Evolutionary conservation across 2,113 vertebrate genomes (phyloP), one percentile per base, ranked within the genome.

Genomic region (Nibea albiflora): DNA sequence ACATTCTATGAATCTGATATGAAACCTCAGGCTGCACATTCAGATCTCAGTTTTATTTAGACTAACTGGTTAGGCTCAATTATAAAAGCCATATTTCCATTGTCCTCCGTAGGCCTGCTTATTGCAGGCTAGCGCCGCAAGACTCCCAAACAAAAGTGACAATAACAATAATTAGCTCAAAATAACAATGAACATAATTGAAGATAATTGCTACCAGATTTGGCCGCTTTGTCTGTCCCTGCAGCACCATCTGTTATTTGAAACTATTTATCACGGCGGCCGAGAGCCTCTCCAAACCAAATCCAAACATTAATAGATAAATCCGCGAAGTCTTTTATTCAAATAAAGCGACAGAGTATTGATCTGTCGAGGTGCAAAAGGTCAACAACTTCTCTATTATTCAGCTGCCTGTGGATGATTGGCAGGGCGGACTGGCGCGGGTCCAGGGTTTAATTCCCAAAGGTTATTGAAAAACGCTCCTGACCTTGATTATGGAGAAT

Each of bases 101-200:
- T 92, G 85, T 90, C 69, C 67, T 50, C 84, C 15, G 53, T 15
- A 11, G 75, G 62, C 73, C 71, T 14, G 66, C 53, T 81, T 78
- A 75, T 85, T 87, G 81, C 71, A 74, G 75, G 11, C 83, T 19
- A 56, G 79, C 78, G 89, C 87, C 84, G 78, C 81, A 86, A 88
- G 77, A 90, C 90, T 72, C 86, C 49, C 84, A 91, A 91, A 92
- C 90, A 88, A 89, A 88, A 92, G 88, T 87, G 92, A 92, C 92
- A 92, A 93, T 90, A 94, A 93, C 89, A 93, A 93, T 89, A 94
- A 94, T 94, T 90, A 93, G 90, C 91, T 94, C 85, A 84, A 93
- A 91, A 92, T 92, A 93, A 93, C 92, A 93, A 93, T 93, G 84
- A 81, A 84, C 84, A 88, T 90, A 92, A 92, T 93, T 92, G 90